Conservation (phyloP, 53 echinoderm and acorn worm species). For the Temnopleurus reevesii region DNA sequence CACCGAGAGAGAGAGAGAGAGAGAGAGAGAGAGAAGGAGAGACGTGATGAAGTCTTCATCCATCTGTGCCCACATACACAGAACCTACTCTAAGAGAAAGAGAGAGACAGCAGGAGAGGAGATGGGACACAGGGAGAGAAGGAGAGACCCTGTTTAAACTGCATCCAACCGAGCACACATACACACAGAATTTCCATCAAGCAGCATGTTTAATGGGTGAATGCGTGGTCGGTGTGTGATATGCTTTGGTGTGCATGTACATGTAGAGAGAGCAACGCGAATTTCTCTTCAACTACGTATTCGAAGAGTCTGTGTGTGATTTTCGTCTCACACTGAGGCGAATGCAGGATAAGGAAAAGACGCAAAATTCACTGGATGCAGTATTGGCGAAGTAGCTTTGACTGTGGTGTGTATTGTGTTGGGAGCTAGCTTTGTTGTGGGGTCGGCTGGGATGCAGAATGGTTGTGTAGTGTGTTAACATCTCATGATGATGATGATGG, state of each 20-base stretch:
- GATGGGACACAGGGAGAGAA: too few relatives aligned
- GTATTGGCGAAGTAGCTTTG: background rate
- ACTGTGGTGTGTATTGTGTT: background rate
- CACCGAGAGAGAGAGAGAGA: too few relatives aligned
- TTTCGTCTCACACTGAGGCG: too few relatives aligned
- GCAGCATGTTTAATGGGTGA: background rate
- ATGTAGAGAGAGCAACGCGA: background rate
- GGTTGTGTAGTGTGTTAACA: constrained; percentile 8
- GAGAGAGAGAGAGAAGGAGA: too few relatives aligned
- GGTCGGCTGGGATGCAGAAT: background rate
- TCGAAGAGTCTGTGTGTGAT: too few relatives aligned
- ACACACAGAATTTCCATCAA: background rate
- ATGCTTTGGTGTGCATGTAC: background rate
- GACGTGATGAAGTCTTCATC: too few relatives aligned
- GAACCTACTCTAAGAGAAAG: too few relatives aligned
- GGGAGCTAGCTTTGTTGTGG: background rate
- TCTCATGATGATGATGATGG: constrained; percentile 27
- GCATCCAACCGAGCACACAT: background rate
- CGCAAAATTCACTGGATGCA: too few relatives aligned
- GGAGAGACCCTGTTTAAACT: too few relatives aligned
- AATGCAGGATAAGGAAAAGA: too few relatives aligned
- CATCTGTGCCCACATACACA: too few relatives aligned
- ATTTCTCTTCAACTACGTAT: background rate
- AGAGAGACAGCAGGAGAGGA: too few relatives aligned
- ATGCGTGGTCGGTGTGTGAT: background rate